phyloP scores from a whole-genome alignment of 53 echinoderm and acorn worm genomes.

The Stichopus horrens region DNA sequence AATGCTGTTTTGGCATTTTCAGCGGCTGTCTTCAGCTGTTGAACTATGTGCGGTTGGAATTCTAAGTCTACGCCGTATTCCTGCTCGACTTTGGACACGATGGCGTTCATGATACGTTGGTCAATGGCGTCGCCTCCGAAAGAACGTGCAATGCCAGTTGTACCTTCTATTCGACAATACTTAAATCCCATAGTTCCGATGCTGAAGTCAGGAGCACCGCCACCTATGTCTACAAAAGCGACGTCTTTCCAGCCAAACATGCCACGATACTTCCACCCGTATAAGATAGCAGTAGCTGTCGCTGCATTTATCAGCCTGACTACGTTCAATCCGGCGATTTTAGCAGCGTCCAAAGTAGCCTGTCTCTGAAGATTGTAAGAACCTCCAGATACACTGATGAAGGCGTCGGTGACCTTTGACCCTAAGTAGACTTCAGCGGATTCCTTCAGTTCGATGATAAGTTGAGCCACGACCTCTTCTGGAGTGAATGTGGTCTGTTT shows the following conservation, averaged over 20 bases:
- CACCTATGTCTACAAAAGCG: not conserved
- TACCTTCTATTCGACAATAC: not conserved
- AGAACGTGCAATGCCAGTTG: not conserved
- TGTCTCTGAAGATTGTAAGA: not conserved
- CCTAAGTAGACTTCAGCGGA: not conserved
- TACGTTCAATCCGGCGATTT: not conserved
- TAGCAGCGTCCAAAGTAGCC: not conserved
- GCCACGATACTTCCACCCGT: not conserved
- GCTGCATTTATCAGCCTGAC: not conserved
- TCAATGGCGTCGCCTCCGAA: not conserved
- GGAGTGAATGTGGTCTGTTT: too few species aligned
- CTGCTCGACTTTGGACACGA: not conserved
- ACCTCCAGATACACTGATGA: not conserved
- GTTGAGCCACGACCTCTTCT: too few species aligned
- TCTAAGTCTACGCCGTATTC: not conserved
- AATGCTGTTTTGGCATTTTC: not conserved
- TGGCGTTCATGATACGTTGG: not conserved
- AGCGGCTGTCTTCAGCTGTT: not conserved
- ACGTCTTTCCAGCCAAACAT: not conserved
- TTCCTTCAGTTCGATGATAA: not conserved
- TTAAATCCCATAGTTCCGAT: not conserved
- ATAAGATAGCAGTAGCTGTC: not conserved
- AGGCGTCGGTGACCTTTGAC: not conserved
- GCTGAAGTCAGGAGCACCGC: not conserved
- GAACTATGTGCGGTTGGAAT: not conserved